Conservation (phyloP, 2,113 vertebrate genomes). For the Lycaon pictus region DNA sequence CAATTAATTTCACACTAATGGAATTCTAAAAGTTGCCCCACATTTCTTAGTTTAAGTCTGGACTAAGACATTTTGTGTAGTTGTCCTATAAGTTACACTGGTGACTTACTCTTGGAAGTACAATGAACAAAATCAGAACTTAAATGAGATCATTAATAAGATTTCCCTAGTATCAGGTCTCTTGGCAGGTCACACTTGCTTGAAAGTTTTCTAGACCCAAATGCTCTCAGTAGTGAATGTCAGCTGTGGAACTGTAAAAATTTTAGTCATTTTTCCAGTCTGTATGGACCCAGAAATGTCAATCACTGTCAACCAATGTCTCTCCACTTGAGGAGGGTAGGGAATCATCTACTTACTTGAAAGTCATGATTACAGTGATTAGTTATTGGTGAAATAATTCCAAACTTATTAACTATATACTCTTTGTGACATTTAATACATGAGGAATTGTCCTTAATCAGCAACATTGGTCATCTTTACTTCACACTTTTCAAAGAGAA, state of each 20-base stretch:
- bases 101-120: background rate
- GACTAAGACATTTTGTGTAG: background rate
- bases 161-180: background rate
- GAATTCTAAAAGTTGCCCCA: background rate
- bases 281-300: background rate
- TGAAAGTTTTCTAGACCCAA: background rate
- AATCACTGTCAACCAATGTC: background rate
- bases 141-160: conserved; percentile 22
- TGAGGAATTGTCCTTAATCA: background rate
- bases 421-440: background rate
- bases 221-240: background rate
- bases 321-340: background rate
- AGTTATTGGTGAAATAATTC: background rate
- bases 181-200: background rate
- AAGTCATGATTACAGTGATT: background rate
- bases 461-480: background rate
- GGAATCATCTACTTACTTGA: background rate
- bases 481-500: background rate
- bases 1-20: background rate
- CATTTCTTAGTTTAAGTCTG: background rate
- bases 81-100: background rate
- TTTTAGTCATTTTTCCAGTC: background rate
- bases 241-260: background rate
- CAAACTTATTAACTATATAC: background rate
- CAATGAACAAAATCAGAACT: background rate